These are phyloP conservation scores for Panorpa germanica DNA, from an alignment of 2,888 invertebrate genomes.

Conservation along the genomic window DNA sequence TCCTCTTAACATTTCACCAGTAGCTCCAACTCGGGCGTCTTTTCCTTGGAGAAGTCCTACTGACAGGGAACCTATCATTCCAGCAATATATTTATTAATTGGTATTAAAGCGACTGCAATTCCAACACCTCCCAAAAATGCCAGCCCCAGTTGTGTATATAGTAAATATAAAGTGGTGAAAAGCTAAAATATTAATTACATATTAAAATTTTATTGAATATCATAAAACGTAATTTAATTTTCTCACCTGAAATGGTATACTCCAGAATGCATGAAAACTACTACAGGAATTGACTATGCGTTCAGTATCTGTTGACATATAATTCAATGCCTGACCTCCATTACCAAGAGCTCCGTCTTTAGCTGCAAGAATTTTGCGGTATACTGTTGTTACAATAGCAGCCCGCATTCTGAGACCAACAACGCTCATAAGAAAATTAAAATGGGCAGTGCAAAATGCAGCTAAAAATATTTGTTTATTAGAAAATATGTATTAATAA, in stretches of 20 bases:
- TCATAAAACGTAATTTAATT: slow-evolving; percentile 9
- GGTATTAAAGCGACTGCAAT: slow-evolving; percentile 83
- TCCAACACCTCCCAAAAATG: slow-evolving; percentile 76
- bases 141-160: slow-evolving; percentile 73
- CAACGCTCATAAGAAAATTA: slow-evolving; percentile 66
- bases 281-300: slow-evolving; percentile 87
- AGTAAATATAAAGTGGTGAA: slow-evolving; percentile 64
- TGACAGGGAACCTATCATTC: slow-evolving; percentile 72
- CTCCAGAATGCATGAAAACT: slow-evolving; percentile 97
- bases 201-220: slow-evolving; percentile 8
- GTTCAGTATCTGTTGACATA: slow-evolving; percentile 91
- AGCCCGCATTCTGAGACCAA: slow-evolving; percentile 73
- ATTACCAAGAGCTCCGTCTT: slow-evolving; percentile 47
- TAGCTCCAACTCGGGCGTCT: slow-evolving; percentile 71
- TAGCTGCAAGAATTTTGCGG: slow-evolving; percentile 29
- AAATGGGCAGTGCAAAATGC: slow-evolving; percentile 76
- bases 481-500: slow-evolving; percentile 27
- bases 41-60: slow-evolving; percentile 79
- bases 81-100: slow-evolving; percentile 76
- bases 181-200: slow-evolving; percentile 33
- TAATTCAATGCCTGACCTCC: slow-evolving; percentile 91
- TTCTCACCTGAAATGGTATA: slow-evolving; percentile 66
- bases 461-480: slow-evolving; percentile 30
- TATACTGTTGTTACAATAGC: slow-evolving; percentile 71
- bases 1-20: slow-evolving; percentile 72